Evolutionary conservation across 2,888 invertebrate genomes (phyloP).

Genomic region (Balanococcus diminutus): DNA sequence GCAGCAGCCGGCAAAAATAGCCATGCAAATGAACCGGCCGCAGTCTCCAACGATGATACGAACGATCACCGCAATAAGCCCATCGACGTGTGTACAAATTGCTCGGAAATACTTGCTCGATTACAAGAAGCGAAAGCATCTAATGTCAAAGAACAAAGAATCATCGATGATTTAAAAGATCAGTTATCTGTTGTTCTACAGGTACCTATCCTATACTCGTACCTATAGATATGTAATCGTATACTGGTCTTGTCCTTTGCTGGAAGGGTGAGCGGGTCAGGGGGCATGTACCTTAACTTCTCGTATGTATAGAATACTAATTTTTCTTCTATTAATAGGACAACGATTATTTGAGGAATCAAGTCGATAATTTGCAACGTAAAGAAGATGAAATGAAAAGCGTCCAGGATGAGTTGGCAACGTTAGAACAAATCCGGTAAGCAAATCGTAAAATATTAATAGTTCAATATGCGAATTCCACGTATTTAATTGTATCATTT

Average conservation of each 20-base stretch:
- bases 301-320: background rate
- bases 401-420: conserved; percentile 81
- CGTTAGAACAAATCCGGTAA: conserved; percentile 84
- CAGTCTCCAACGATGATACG: background rate
- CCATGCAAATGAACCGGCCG: conserved; percentile 58
- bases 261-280: background rate
- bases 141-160: conserved; percentile 73
- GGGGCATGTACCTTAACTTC: too few species aligned
- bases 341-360: conserved; percentile 73
- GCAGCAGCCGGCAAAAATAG: too few species aligned
- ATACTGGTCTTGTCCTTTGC: background rate
- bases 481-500: too few species aligned
- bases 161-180: conserved; percentile 77
- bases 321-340: conserved; percentile 63
- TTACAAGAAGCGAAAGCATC: conserved; percentile 65
- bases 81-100: conserved; percentile 7
- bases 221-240: background rate
- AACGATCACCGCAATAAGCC: background rate
- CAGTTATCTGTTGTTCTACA: conserved; percentile 74
- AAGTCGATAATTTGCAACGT: conserved; percentile 69
- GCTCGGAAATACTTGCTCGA: conserved; percentile 61
- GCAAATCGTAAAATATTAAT: too few species aligned
- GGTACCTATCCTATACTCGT: conserved; percentile 63
- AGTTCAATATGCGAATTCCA: too few species aligned
- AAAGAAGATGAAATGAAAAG: conserved; percentile 79